These are phyloP conservation scores for Podilymbus podiceps DNA, from an alignment of 2,113 vertebrate species.

Conservation along the genomic window DNA sequence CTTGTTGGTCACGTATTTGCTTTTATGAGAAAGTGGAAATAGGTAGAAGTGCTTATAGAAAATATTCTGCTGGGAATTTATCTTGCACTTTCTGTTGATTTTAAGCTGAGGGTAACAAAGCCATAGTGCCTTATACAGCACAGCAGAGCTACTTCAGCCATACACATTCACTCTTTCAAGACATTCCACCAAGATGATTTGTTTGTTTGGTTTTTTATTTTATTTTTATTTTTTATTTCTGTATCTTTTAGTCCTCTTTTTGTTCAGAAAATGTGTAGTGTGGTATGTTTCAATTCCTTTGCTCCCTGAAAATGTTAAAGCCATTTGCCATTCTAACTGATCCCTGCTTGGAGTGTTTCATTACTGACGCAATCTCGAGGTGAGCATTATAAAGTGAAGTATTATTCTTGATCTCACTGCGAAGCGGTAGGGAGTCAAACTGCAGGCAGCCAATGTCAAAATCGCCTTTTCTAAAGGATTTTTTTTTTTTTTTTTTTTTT, in stretches of 20 bases:
- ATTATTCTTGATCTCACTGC: conserved; percentile 48
- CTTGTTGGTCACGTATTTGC: not conserved
- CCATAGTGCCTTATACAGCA: not conserved
- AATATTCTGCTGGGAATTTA: not conserved
- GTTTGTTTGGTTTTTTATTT: too few relatives aligned
- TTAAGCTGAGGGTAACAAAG: not conserved
- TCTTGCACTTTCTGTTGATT: not conserved
- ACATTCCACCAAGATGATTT: not conserved
- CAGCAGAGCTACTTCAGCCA: not conserved
- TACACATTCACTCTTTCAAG: not conserved
- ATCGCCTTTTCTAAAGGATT: conserved; percentile 19
- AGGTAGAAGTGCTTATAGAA: not conserved
- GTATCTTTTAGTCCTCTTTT: conserved; percentile 1
- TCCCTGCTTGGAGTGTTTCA: conserved; percentile 64
- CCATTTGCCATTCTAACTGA: conserved; percentile 65
- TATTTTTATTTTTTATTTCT: not conserved
- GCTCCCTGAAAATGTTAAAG: conserved; percentile 41
- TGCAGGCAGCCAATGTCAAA: conserved; percentile 51
- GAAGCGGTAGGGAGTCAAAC: conserved; percentile 34
- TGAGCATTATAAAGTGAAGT: conserved; percentile 55
- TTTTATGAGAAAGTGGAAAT: not conserved
- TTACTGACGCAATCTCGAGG: conserved; percentile 62
- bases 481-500: not conserved
- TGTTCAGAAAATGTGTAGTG: conserved; percentile 4
- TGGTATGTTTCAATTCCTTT: conserved; percentile 38